Base-by-base conservation (phyloP, 1,140 invertebrate genomes). In the Cherax quadricarinatus region DNA sequence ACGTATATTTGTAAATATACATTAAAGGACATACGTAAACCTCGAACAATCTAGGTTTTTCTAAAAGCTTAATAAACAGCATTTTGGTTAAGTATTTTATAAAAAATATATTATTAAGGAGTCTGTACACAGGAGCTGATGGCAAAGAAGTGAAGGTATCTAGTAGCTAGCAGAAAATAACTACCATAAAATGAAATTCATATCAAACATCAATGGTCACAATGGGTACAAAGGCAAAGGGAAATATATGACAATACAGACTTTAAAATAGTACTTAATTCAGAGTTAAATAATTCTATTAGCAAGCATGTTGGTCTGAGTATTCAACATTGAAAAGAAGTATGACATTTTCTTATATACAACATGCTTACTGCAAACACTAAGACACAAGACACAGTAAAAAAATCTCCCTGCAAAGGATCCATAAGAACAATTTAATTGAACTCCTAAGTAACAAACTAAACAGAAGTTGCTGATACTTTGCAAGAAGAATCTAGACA, bases 341-440 rank as follows among this genome's bases (percentile, higher is more conserved):
- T 51, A 51, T 9, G 24, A 87, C 24, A 73, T 78, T 87, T 87
- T 9, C 24, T 78, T 49, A 41, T 53, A 51, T 78, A 73, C 86
- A 92, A 92, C 91, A 92, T 92, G 86, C 91, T 92, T 92, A 79
- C 91, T 88, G 66, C 79, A 51, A 88, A 88, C 86, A 92, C 91
- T 92, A 92, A 84, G 86, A 88, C 91, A 92, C 91, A 92, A 86
- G 91, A 92, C 91, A 92, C 80, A 91, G 85, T 86, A 73, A 66
- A 57, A 57, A 57, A 51, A 73, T 91, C 90, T 91, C 90, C 84
- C 84, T 80, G 90, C 83, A 91, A 91, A 91, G 84, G 66, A 62
- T 88, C 86, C 4, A 49, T 84, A 84, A 21, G 21, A 51, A 89
- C 60, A 70, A 10, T 82, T 70, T 82, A 66, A 89, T 70, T 70